Conservation (phyloP, 2,888 invertebrate species). For the Melipona bicolor region DNA sequence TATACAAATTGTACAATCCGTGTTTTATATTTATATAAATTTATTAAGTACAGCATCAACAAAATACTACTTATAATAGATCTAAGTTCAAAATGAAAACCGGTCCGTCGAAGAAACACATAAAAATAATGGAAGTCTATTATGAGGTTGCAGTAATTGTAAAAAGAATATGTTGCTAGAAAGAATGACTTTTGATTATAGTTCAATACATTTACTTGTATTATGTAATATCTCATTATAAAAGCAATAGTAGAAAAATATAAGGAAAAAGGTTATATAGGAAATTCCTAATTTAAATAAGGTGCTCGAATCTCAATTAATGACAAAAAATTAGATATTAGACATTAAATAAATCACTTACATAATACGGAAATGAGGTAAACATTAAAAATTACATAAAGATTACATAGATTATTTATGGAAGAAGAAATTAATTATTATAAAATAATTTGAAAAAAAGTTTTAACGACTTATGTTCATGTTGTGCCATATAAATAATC, state of each 20-base stretch:
- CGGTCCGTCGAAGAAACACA: conserved; percentile 18
- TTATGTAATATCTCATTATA: conserved; percentile 9
- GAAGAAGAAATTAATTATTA: not conserved
- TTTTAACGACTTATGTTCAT: conserved; percentile 39
- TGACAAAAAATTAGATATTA: conserved; percentile 10
- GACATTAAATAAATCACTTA: not conserved
- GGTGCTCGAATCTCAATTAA: conserved; percentile 37
- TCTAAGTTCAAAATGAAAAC: conserved; percentile 31
- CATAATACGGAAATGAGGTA: not conserved
- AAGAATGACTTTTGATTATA: conserved; percentile 18
- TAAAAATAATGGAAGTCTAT: conserved; percentile 7
- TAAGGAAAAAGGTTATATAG: not conserved
- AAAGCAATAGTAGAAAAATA: conserved; percentile 20
- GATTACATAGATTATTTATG: not conserved
- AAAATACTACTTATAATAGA: conserved; percentile 9
- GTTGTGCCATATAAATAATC: conserved; percentile 67
- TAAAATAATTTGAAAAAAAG: conserved; percentile 9
- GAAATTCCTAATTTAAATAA: conserved; percentile 26
- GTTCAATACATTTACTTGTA: conserved; percentile 19
- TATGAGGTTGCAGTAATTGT: conserved; percentile 2
- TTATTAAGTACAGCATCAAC: conserved; percentile 30
- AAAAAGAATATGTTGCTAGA: conserved; percentile 13
- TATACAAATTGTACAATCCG: conserved; percentile 40
- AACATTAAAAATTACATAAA: conserved; percentile 17
- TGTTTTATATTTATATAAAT: conserved; percentile 52